These are phyloP conservation scores for Morone saxatilis DNA, from an alignment of 2,113 vertebrate species.

Conservation along the genomic window DNA sequence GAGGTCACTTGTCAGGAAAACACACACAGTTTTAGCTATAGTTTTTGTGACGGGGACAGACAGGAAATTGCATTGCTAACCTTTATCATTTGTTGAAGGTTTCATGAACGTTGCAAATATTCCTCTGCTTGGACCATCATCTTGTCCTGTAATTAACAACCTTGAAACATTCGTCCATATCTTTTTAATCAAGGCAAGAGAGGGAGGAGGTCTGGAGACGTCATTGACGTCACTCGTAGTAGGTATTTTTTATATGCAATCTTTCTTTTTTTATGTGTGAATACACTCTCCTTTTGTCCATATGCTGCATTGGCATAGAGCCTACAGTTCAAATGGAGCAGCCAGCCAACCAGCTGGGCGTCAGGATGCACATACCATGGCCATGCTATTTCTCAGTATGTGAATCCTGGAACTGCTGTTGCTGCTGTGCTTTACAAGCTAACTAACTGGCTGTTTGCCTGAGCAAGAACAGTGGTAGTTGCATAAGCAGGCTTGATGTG, in stretches of 20 bases:
- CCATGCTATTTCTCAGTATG: conserved; percentile 41
- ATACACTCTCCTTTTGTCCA: background rate
- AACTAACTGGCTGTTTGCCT: conserved; percentile 60
- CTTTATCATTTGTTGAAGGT: background rate
- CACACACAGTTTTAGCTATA: background rate
- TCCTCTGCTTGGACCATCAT: background rate
- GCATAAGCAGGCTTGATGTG: conserved; percentile 62
- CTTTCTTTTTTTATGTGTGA: conserved; percentile 1
- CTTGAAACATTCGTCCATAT: conserved; percentile 2
- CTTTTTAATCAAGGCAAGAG: conserved; percentile 20
- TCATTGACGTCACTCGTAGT: background rate
- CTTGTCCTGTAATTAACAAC: background rate
- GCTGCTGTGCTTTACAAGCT: conserved; percentile 57
- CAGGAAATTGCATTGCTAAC: background rate
- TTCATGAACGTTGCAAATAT: background rate
- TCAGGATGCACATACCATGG: conserved; percentile 40
- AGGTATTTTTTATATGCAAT: background rate
- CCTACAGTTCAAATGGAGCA: conserved; percentile 48
- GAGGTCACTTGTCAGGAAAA: background rate
- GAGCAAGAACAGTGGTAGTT: conserved; percentile 53
- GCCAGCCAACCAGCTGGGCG: conserved; percentile 57
- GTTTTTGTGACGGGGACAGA: background rate
- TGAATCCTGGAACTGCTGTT: conserved; percentile 49
- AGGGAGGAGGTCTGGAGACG: background rate
- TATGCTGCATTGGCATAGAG: conserved; percentile 43